Conservation (phyloP, 1,140 invertebrate species). For the Orius laevigatus region DNA sequence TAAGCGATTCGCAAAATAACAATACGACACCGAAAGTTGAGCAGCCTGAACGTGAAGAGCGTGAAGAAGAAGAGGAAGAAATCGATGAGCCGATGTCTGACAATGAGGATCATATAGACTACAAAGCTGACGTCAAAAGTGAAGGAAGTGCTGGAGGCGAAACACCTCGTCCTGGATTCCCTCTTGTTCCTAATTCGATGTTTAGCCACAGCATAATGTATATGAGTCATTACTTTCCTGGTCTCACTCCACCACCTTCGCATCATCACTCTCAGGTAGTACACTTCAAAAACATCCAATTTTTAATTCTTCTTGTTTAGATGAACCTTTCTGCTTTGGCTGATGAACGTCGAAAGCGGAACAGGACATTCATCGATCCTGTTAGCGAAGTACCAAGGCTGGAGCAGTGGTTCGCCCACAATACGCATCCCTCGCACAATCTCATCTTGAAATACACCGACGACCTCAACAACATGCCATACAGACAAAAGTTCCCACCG, state of each 20-base stretch:
- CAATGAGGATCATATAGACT: conserved; percentile 24
- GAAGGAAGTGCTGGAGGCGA: conserved; percentile 28
- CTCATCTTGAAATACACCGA: conserved; percentile 93
- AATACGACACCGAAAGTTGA: conserved; percentile 24
- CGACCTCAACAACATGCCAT: conserved; percentile 85
- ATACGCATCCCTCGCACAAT: conserved; percentile 93
- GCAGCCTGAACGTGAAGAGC: conserved; percentile 38
- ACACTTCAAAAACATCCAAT: background rate
- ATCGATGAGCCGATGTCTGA: conserved; percentile 31
- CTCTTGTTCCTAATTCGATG: conserved; percentile 55
- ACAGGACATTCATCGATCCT: conserved; percentile 97
- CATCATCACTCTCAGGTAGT: conserved; percentile 22
- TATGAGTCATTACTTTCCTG: conserved; percentile 72
- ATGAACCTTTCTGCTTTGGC: conserved; percentile 26
- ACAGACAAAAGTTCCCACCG: conserved; percentile 88
- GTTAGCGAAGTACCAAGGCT: conserved; percentile 91
- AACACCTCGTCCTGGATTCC: conserved; percentile 42
- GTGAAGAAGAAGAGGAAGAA: conserved; percentile 40
- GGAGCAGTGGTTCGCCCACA: conserved; percentile 93
- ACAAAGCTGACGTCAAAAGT: conserved; percentile 15
- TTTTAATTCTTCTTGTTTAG: background rate
- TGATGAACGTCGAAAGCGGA: conserved; percentile 78
- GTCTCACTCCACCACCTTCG: conserved; percentile 34
- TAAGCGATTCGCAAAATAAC: conserved; percentile 15
- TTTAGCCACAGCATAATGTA: conserved; percentile 78